Evolutionary conservation across 2,113 vertebrate genomes (phyloP).

Genomic region (Physeter macrocephalus): DNA sequence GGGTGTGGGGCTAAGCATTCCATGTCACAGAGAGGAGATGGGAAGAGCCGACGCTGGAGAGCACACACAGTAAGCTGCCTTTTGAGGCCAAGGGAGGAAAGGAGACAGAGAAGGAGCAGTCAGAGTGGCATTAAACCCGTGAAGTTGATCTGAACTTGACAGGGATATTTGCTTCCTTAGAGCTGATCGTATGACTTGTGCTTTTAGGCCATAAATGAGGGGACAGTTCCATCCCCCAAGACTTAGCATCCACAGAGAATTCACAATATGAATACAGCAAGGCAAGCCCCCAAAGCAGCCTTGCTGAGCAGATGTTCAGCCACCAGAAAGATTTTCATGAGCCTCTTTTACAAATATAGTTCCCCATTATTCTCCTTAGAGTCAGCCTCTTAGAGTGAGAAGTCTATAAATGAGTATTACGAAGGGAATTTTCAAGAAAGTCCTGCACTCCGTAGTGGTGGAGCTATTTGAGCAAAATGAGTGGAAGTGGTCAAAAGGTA

Average conservation of each 20-base stretch:
- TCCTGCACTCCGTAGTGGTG: neutral
- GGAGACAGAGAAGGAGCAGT: neutral
- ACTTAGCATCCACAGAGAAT: neutral
- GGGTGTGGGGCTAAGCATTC: neutral
- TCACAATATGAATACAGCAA: neutral
- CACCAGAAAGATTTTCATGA: neutral
- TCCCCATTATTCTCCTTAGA: neutral
- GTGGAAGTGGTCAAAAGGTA: neutral
- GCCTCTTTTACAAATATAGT: neutral
- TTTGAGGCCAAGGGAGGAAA: neutral
- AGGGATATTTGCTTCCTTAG: neutral
- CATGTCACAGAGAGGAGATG: neutral
- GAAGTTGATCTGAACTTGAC: neutral
- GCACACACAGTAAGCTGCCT: neutral
- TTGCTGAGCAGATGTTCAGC: neutral
- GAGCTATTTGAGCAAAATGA: neutral
- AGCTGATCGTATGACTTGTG: neutral
- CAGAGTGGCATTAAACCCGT: neutral
- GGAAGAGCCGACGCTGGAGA: neutral
- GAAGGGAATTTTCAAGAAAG: neutral
- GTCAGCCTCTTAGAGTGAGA: neutral
- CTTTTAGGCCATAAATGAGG: neutral
- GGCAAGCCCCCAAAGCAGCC: neutral
- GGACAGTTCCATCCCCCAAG: neutral
- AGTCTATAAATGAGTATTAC: neutral